Evolutionary conservation across 2,888 invertebrate species (phyloP), one percentile per base, ranked within the genome.

Genomic region (Hirtodrosophila alboralis): DNA sequence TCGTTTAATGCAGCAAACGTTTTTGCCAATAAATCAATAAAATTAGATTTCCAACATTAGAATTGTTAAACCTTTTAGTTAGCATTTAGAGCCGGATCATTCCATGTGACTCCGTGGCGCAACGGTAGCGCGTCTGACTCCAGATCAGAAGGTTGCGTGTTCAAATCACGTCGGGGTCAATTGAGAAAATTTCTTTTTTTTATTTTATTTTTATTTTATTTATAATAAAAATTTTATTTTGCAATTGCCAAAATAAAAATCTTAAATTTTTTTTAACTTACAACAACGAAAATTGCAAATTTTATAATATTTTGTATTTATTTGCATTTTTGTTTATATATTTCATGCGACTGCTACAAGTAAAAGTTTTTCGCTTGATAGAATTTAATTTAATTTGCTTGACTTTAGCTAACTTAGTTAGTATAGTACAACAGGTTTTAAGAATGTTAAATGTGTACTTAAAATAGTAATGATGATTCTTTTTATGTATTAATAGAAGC

Each of bases 111-210:
- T 70, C 69, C 69, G 69, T 70, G 69, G 69, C 69, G 69, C 69
- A 70, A 70, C 69, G 69, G 69, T 70, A 70, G 69, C 69, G 69
- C 69, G 69, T 70, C 69, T 70, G 69, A 70, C 69, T 70, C 69
- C 69, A 70, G 69, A 70, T 70, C 73, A 70, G 69, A 70, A 70
- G 69, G 69, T 68, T 70, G 69, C 69, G 69, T 70, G 69, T 70
- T 70, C 69, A 70, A 70, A 70, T 70, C 69, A 70, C 69, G 69
- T 70, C 69, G 69, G 69, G 69, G 69, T 70, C 69, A 70, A 52
- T 14, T 6, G 1, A 3, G 0, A 0, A 10, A 14, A 0, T 1
- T 2, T 1, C n/a, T n/a, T 0, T 5, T 28, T 38, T 44, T 65
- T 49, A 34, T 13, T 14, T 4, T 4, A 8, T 14, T 43, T 41